phyloP scores from a whole-genome alignment of 2,113 vertebrate species.

The Peromyscus maniculatus region DNA sequence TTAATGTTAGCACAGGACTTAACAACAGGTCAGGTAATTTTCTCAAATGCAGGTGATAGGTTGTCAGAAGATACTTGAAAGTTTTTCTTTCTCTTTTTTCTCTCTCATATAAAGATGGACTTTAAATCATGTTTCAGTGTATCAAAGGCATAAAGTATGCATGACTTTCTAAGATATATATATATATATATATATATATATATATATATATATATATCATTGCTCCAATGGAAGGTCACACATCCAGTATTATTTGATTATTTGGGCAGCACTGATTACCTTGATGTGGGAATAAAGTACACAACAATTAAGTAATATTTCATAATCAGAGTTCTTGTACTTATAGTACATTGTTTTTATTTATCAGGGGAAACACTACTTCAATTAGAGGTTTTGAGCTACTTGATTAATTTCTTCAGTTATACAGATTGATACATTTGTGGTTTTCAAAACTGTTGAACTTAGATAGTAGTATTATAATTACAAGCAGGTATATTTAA shows the following conservation, averaged over 20 bases:
- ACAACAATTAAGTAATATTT: neutral
- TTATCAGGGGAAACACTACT: conserved; percentile 17
- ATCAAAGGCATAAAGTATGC: neutral
- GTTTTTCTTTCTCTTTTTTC: conserved; percentile 84
- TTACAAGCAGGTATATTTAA: neutral
- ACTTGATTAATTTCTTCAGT: neutral
- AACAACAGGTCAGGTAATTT: conserved; percentile 87
- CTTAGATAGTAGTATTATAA: neutral
- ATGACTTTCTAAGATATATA: neutral
- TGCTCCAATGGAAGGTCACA: neutral
- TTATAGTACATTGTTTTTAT: neutral
- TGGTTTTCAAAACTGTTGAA: conserved; percentile 16
- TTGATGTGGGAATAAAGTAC: neutral
- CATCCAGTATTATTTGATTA: neutral
- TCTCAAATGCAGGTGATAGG: conserved; percentile 91
- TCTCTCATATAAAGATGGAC: too few species aligned
- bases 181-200: neutral
- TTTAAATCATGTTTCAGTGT: too few species aligned
- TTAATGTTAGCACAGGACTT: conserved; percentile 93
- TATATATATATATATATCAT: neutral
- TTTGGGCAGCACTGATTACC: neutral
- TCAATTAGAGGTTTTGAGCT: neutral
- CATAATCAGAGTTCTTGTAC: neutral
- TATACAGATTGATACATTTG: neutral
- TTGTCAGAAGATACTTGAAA: conserved; percentile 93